Conservation (phyloP, 2,797 vertebrate genomes). For the Dicrostonyx torquatus region DNA sequence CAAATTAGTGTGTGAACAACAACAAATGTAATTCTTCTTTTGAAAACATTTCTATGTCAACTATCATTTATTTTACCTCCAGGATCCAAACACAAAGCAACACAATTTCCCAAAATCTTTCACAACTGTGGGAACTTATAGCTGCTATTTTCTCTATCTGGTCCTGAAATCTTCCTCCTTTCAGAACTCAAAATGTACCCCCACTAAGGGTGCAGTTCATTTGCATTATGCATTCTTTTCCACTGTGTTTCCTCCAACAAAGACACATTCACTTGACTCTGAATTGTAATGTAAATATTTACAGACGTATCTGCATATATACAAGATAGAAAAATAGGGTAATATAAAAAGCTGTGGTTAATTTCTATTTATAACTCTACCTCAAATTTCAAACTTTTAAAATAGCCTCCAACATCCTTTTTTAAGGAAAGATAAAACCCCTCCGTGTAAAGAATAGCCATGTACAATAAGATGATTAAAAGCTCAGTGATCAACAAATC, state of each 20-base stretch:
- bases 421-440: not conserved
- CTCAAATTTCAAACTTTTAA: not conserved
- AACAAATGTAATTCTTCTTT: not conserved
- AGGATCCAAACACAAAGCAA: not conserved
- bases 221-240: not conserved
- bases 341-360: not conserved
- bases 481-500: not conserved
- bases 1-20: not conserved
- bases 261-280: not conserved
- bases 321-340: not conserved
- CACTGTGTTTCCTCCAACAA: not conserved
- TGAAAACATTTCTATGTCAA: not conserved
- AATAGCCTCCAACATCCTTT: not conserved
- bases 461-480: not conserved
- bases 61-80: conserved; percentile 21
- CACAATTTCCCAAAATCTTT: not conserved
- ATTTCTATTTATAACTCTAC: not conserved
- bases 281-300: not conserved
- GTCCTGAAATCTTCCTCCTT: not conserved
- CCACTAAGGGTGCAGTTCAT: not conserved
- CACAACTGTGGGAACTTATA: not conserved
- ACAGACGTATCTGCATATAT: not conserved
- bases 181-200: not conserved
- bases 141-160: not conserved
- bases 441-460: not conserved